Conservation (phyloP, 1,140 invertebrate species). For the Drosophila virilis region DNA sequence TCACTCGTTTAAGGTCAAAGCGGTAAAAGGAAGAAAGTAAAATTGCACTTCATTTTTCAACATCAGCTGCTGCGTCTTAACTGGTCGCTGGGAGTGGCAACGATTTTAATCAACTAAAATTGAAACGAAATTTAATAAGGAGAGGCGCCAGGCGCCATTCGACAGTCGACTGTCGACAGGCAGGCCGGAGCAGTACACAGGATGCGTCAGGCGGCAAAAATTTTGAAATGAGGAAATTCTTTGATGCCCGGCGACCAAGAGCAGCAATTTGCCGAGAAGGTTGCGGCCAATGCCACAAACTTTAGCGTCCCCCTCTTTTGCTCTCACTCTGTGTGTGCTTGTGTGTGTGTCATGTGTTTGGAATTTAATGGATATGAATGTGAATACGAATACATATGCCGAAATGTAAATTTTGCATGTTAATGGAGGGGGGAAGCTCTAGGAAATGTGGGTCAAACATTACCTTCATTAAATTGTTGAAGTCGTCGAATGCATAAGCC, state of each 20-base stretch:
- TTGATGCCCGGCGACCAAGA: constrained; percentile 60
- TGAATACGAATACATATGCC: constrained; percentile 49
- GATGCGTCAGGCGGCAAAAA: constrained; percentile 38
- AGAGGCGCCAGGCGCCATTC: not conserved
- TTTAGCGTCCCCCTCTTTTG: constrained; percentile 1
- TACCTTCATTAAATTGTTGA: constrained; percentile 84
- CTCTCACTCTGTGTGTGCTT: not conserved
- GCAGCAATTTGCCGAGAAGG: constrained; percentile 51
- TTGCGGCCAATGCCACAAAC: constrained; percentile 48
- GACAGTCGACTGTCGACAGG: no score
- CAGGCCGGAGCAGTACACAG: not conserved
- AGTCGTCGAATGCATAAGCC: constrained; percentile 83
- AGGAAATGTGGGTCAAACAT: constrained; percentile 66
- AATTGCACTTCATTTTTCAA: constrained; percentile 31
- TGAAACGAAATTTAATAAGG: constrained; percentile 64
- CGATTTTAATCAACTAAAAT: constrained; percentile 47
- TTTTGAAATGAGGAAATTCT: constrained; percentile 66
- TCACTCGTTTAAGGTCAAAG: constrained; percentile 21
- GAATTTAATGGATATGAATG: constrained; percentile 70
- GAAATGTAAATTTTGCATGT: constrained; percentile 36
- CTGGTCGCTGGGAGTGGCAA: not conserved
- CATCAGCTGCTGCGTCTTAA: constrained; percentile 11
- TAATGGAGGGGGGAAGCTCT: not conserved
- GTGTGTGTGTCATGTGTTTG: constrained; percentile 33
- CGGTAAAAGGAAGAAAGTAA: not conserved